A percentile compares a stretch with the other conserved stretches of the same genome.
Evolutionary conservation across 2,797 vertebrate species (phyloP).

Genomic region (Pteronotus mesoamericanus): DNA sequence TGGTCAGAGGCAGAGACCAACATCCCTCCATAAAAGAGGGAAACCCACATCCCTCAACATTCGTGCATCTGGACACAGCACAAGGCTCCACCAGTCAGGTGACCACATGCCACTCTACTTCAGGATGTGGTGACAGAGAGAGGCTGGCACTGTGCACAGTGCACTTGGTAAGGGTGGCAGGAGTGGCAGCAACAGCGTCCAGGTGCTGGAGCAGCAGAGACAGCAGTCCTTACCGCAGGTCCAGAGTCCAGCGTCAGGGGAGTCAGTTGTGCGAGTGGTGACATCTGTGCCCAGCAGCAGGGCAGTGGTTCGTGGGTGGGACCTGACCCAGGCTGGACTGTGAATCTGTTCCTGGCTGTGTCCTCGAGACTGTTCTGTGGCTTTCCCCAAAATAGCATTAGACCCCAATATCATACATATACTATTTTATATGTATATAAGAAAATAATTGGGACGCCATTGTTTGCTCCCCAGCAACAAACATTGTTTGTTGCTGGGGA

Average conservation of each 20-base stretch:
- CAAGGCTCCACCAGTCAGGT: not conserved
- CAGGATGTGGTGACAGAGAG: not conserved
- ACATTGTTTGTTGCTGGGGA: too few species aligned
- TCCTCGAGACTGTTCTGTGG: not conserved
- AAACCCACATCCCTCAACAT: not conserved
- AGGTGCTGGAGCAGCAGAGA: not conserved
- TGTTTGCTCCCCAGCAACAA: too few species aligned
- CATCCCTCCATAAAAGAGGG: not conserved
- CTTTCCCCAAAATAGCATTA: not conserved
- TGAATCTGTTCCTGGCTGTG: not conserved
- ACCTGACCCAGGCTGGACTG: rapidly evolving
- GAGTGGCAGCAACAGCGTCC: too few species aligned
- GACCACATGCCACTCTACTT: not conserved
- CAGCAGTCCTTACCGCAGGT: not conserved
- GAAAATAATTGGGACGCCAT: not conserved
- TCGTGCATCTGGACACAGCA: not conserved
- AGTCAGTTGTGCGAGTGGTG: not conserved
- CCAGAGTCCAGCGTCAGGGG: not conserved
- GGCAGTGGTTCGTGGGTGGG: not conserved
- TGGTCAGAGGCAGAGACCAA: not conserved
- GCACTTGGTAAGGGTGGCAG: rapidly evolving
- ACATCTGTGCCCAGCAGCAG: not conserved
- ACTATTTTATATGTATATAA: not conserved
- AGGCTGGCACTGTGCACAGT: not conserved
- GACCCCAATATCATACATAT: not conserved